A percentile compares a stretch with the other conserved stretches of the same genome.
phyloP scores from a whole-genome alignment of 2,113 vertebrate species.

The Festucalex cinctus region DNA sequence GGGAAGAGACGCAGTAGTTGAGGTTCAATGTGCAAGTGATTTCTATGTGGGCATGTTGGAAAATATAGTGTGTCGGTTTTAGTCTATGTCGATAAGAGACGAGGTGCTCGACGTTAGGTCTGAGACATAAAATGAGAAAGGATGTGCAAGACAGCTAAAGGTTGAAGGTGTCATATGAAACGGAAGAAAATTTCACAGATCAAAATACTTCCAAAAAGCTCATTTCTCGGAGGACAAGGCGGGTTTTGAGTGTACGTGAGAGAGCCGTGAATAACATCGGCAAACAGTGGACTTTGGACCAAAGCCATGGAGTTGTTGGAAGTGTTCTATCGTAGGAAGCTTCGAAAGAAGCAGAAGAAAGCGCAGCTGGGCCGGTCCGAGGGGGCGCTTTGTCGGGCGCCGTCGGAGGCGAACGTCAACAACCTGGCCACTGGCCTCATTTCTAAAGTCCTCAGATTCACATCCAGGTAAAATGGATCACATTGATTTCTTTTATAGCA shows the following conservation, averaged over 20 bases:
- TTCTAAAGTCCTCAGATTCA: slow-evolving; percentile 72
- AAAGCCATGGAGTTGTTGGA: slow-evolving; percentile 62
- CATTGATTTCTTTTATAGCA: background rate
- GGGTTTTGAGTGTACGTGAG: background rate
- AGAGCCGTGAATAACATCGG: background rate
- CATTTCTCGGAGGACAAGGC: background rate
- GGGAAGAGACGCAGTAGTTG: slow-evolving; percentile 4
- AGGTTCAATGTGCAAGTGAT: background rate
- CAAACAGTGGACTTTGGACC: background rate
- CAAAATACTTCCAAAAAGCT: background rate
- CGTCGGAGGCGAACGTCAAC: slow-evolving; percentile 60
- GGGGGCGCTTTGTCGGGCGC: slow-evolving; percentile 59
- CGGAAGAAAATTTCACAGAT: background rate
- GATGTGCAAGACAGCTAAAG: background rate
- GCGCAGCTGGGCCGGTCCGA: slow-evolving; percentile 43
- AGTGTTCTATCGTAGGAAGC: slow-evolving; percentile 68
- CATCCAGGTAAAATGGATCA: slow-evolving; percentile 64
- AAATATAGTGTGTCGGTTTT: background rate
- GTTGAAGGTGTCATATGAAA: background rate
- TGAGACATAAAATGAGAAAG: background rate
- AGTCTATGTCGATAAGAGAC: background rate
- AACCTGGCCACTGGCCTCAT: slow-evolving; percentile 66
- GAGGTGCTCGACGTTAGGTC: background rate
- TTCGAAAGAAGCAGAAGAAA: slow-evolving; percentile 66
- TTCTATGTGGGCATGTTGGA: background rate